These are phyloP conservation scores for Antheraea assamensis DNA, from an alignment of 2,888 invertebrate genomes.

Conservation along the genomic window DNA sequence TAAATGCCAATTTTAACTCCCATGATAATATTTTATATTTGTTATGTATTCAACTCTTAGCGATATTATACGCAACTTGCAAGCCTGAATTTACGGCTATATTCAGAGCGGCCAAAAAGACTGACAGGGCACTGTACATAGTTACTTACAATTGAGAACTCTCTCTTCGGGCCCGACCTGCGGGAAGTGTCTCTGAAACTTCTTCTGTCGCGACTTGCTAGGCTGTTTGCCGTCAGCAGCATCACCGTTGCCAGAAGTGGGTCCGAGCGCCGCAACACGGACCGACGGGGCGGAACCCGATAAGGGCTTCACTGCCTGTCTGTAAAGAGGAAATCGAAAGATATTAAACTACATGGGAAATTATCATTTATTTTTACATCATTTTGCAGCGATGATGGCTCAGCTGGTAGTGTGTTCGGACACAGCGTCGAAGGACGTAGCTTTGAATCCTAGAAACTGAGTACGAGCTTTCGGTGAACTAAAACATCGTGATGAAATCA, in stretches of 20 bases:
- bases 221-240: conserved; percentile 77
- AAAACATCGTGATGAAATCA: too few relatives aligned
- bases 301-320: conserved; percentile 82
- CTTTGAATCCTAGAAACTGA: too few relatives aligned
- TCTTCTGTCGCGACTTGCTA: conserved; percentile 91
- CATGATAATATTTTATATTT: too few relatives aligned
- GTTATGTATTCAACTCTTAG: too few relatives aligned
- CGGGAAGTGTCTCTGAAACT: conserved; percentile 93
- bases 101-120: too few relatives aligned
- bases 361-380: neutral
- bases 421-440: too few relatives aligned
- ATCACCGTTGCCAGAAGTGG: conserved; percentile 59
- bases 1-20: too few relatives aligned
- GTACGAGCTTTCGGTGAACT: too few relatives aligned
- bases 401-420: too few relatives aligned
- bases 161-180: conserved; percentile 92
- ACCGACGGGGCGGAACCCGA: conserved; percentile 81
- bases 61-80: too few relatives aligned
- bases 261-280: conserved; percentile 43
- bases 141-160: conserved; percentile 90
- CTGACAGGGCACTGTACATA: neutral
- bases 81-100: too few relatives aligned
- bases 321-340: conserved; percentile 39
- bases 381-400: too few relatives aligned
- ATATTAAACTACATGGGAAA: neutral